Conservation (phyloP, 2,888 invertebrate species). For the Hecatera dysodea region DNA sequence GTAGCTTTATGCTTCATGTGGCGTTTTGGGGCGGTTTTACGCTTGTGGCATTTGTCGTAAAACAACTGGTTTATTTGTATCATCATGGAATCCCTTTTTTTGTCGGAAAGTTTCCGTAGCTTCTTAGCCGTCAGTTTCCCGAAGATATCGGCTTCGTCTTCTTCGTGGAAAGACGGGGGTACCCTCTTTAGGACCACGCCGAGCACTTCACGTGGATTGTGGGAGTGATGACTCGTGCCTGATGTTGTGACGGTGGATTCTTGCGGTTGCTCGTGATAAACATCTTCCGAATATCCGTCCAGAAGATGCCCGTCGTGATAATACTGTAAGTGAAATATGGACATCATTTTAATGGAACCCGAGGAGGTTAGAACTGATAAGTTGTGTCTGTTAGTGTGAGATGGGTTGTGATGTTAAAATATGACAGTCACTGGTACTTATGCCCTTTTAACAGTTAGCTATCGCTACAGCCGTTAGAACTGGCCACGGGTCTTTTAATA, state of each 20-base stretch:
- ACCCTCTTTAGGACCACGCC: slow-evolving; percentile 34
- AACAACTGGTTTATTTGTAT: slow-evolving; percentile 42
- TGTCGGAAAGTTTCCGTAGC: slow-evolving; percentile 23
- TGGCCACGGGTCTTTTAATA: no score
- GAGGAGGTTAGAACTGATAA: not conserved
- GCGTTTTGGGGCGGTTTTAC: not conserved
- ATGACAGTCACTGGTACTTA: not conserved
- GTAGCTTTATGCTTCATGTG: slow-evolving; percentile 15
- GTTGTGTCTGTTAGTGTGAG: slow-evolving; percentile 10
- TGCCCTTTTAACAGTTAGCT: not conserved
- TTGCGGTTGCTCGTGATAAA: not conserved
- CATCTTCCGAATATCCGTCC: slow-evolving; percentile 10
- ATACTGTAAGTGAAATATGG: slow-evolving; percentile 33
- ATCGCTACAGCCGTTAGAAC: no score
- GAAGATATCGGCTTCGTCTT: slow-evolving; percentile 47
- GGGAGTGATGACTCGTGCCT: not conserved
- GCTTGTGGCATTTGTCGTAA: slow-evolving; percentile 13
- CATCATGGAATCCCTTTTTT: slow-evolving; percentile 42
- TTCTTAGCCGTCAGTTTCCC: slow-evolving; percentile 52
- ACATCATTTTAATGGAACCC: slow-evolving; percentile 2
- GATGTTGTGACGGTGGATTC: slow-evolving; percentile 26
- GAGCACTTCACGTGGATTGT: not conserved
- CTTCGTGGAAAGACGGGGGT: not conserved
- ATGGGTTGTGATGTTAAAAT: slow-evolving; percentile 1
- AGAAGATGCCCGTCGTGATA: slow-evolving; percentile 9